phyloP scores from a whole-genome alignment of 2,888 invertebrate species.

The Diarsia dahlii region DNA sequence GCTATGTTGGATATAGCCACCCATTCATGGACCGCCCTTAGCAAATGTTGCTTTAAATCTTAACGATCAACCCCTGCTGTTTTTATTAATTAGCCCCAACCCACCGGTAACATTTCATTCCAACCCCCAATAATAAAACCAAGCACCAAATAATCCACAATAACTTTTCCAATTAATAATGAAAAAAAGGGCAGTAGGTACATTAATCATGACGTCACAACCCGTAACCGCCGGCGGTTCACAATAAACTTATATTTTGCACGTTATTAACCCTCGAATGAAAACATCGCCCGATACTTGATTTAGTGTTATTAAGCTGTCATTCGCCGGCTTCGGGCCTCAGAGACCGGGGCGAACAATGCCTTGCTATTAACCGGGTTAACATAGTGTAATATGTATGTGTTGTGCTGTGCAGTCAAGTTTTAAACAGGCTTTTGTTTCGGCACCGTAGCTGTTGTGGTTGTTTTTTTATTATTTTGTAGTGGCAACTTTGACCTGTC shows the following conservation, averaged over 20 bases:
- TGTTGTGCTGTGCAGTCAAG: constrained; percentile 32
- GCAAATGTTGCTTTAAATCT: neutral
- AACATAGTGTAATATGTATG: constrained; percentile 59
- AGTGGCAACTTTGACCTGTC: neutral
- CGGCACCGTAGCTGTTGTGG: neutral
- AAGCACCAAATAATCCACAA: constrained; percentile 29
- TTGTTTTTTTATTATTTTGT: neutral
- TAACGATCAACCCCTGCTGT: neutral
- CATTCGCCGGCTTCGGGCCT: constrained; percentile 75
- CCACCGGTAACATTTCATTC: neutral
- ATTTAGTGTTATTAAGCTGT: constrained; percentile 88
- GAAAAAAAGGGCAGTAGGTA: constrained; percentile 41
- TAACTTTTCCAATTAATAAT: constrained; percentile 66
- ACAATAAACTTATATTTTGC: constrained; percentile 80
- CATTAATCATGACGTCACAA: constrained; percentile 63
- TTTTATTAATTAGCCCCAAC: neutral
- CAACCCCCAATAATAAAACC: constrained; percentile 21
- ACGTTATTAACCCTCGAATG: constrained; percentile 77
- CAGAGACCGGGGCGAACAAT: constrained; percentile 74
- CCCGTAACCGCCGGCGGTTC: constrained; percentile 55
- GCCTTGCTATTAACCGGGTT: constrained; percentile 76
- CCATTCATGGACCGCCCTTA: neutral
- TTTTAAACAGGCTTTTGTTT: constrained; percentile 47
- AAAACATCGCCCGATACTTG: constrained; percentile 80
- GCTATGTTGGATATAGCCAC: neutral